Base-by-base conservation (phyloP, 37 sponge, comb jelly and placozoan species). In the Dysidea cf. avara region DNA sequence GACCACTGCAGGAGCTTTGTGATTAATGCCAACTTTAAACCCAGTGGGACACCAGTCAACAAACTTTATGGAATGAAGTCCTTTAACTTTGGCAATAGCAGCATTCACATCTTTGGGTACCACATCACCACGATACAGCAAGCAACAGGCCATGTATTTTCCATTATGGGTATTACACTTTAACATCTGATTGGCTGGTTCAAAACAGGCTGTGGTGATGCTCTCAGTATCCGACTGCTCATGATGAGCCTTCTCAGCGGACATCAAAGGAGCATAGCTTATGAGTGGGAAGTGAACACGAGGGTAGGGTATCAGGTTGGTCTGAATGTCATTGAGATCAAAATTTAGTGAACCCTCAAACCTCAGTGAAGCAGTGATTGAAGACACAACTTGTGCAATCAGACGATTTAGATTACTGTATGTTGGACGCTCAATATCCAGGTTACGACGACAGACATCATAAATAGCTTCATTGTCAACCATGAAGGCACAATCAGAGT, bases 101-200 rank as follows among this genome's bases (percentile, higher is more conserved):
- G 95, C 78, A 58, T 82, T 94, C 26, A 90, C 91, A 57, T 94
- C 95, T 69, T 87, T 90, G 49, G 95, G 91, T 2, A 94, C 95
- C 11, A 94, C 95, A 70, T 94, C 95, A 22, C 95, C 95, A 21
- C 95, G 83, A 69, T 90, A 94, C 26, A 94, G 90, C 52, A 94
- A 66, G 69, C 95, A 94, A 61, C 95, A 94, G 57, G 95, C 95
- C 95, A 94, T 94, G 87, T 94, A 94, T 76, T 94, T 94, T 57
- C 95, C 95, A 46, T 90, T 84, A 38, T 91, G 91, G 46, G 95
- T 87, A 70, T 94, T 91, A 55, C 95, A 94, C 81, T 94, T 94
- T 53, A 94, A 90, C 95, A 94, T 90, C 81, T 94, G 95, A 72
- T 91, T 90, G 49, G 84, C 87, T 1, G 90, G 95, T 69, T 94